Evolutionary conservation across 2,888 invertebrate species (phyloP).

Genomic region (Poecilus cupreus): DNA sequence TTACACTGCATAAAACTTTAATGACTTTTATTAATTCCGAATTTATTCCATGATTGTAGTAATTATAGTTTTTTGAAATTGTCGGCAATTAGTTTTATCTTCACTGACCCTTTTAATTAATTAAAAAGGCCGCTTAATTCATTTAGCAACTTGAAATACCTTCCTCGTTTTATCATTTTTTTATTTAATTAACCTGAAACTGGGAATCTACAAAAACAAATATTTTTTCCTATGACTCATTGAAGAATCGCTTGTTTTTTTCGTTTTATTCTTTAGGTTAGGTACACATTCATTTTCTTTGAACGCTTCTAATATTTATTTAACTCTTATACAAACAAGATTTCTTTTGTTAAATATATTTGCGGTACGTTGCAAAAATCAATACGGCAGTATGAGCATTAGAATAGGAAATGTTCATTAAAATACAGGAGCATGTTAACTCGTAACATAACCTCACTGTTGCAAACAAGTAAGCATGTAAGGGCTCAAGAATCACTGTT

Average conservation of each 20-base stretch:
- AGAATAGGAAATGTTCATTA: slow-evolving; percentile 4
- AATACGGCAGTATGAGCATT: background rate
- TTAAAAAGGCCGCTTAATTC: slow-evolving; percentile 4
- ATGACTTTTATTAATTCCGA: background rate
- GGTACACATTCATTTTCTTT: background rate
- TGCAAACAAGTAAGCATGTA: background rate
- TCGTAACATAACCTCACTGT: slow-evolving; percentile 7
- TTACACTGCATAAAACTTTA: background rate
- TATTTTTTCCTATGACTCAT: background rate
- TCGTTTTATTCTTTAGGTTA: background rate
- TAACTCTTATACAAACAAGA: background rate
- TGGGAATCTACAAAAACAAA: background rate
- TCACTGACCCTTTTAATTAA: slow-evolving; percentile 17
- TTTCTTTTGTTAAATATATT: slow-evolving; percentile 18
- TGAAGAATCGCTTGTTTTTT: background rate
- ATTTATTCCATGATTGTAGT: background rate
- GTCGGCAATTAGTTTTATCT: slow-evolving; percentile 7
- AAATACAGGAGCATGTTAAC: background rate
- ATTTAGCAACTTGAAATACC: background rate
- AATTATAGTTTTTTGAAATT: slow-evolving; percentile 8
- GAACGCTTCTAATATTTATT: background rate
- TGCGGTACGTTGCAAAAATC: slow-evolving; percentile 20
- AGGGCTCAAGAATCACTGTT: slow-evolving; percentile 8
- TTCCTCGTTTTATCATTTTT: background rate
- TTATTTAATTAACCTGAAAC: background rate